Conservation (phyloP, 2,888 invertebrate genomes). For the Napeogenes inachia region DNA sequence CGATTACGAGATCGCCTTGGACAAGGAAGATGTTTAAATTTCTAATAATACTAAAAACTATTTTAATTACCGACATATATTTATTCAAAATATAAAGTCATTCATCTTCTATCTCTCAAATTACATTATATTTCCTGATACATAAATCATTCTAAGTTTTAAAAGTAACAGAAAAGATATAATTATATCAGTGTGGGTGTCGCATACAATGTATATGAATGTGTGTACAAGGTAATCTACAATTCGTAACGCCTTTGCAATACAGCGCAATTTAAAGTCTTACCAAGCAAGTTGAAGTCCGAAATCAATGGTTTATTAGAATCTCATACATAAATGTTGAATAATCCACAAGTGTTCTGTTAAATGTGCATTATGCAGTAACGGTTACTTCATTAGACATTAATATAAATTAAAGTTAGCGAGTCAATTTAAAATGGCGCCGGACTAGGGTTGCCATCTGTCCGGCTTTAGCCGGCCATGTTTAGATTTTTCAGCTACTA, state of each 20-base stretch:
- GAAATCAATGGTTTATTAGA: background rate
- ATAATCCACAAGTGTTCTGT: background rate
- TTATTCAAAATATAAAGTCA: no score
- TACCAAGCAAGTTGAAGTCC: no score
- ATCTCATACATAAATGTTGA: background rate
- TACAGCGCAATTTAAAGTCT: background rate
- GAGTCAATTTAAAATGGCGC: no score
- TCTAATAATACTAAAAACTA: background rate
- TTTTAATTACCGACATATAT: no score
- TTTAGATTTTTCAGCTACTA: no score
- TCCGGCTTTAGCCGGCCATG: no score
- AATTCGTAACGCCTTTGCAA: background rate
- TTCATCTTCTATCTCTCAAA: no score
- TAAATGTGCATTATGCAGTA: background rate
- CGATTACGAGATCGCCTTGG: conserved; percentile 28
- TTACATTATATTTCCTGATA: background rate
- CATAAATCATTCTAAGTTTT: background rate
- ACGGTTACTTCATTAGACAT: no score
- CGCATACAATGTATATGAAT: background rate
- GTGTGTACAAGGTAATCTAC: no score
- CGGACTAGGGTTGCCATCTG: no score
- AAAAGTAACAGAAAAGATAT: background rate
- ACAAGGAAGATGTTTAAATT: conserved; percentile 12
- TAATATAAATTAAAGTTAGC: no score
- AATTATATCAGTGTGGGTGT: background rate